Evolutionary conservation across 2,797 vertebrate species (phyloP).

Genomic region (Neosilurus mollespiculum): DNA sequence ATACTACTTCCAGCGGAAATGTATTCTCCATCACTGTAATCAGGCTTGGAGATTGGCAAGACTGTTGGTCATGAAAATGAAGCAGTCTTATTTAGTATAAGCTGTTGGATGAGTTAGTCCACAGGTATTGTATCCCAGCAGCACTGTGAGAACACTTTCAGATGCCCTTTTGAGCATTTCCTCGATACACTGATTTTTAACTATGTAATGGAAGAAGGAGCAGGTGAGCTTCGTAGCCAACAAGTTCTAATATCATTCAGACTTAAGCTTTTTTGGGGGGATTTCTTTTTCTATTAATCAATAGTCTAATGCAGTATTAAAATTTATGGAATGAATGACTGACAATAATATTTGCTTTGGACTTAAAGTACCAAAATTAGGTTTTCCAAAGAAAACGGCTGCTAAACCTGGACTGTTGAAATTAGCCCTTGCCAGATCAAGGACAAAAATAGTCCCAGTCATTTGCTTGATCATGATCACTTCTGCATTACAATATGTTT

Average conservation of each 20-base stretch:
- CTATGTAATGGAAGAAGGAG: constrained; percentile 13
- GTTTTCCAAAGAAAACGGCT: constrained; percentile 45
- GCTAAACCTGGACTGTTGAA: constrained; percentile 18
- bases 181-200: constrained; percentile 34
- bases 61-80: background rate
- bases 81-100: constrained; percentile 24
- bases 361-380: constrained; percentile 30
- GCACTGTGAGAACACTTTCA: constrained; percentile 44
- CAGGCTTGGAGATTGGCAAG: constrained; percentile 21
- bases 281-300: background rate
- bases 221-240: background rate
- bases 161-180: constrained; percentile 28
- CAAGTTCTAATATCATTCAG: background rate
- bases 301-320: constrained; percentile 17
- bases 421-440: background rate
- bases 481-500: constrained; percentile 13
- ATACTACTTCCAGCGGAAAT: constrained; percentile 20
- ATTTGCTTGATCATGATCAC: constrained; percentile 1
- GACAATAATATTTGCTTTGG: constrained; percentile 19
- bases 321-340: background rate
- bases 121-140: constrained; percentile 37
- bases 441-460: constrained; percentile 3
- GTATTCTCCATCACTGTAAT: constrained; percentile 15
- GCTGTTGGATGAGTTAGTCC: constrained; percentile 19
- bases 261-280: background rate